A percentile compares a stretch with the other conserved stretches of the same genome.
These are phyloP conservation scores for Python bivittatus DNA, from an alignment of 2,113 vertebrate species.

Conservation along the genomic window DNA sequence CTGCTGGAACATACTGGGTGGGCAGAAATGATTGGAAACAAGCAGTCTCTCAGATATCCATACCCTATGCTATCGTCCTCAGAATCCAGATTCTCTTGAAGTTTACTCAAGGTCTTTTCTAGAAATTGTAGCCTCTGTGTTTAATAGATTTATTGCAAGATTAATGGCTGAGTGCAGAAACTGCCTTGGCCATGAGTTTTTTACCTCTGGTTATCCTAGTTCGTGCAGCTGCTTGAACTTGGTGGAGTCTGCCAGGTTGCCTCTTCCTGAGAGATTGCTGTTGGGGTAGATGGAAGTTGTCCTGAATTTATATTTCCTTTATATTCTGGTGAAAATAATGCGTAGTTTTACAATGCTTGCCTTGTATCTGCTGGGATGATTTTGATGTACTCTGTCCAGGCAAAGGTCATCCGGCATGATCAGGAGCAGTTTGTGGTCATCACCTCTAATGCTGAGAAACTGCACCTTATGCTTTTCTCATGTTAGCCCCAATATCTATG, in stretches of 20 bases:
- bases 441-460: not conserved
- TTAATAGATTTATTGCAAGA: not conserved
- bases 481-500: not conserved
- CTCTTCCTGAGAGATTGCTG: not conserved
- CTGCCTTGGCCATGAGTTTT: not conserved
- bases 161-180: not conserved
- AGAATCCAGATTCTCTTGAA: not conserved
- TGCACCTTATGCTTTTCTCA: not conserved
- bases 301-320: not conserved
- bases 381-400: not conserved
- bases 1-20: not conserved
- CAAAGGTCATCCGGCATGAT: not conserved
- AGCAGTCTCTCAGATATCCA: not conserved
- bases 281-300: not conserved
- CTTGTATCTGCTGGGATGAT: not conserved
- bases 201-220: not conserved
- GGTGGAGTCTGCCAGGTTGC: not conserved
- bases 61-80: not conserved
- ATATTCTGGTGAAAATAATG: not conserved
- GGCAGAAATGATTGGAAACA: not conserved
- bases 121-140: not conserved
- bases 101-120: not conserved
- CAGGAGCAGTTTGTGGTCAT: not conserved
- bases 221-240: not conserved
- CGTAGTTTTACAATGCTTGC: not conserved